Evolutionary conservation across 2,888 invertebrate species (phyloP).

Genomic region (Melinopterus prodromus): DNA sequence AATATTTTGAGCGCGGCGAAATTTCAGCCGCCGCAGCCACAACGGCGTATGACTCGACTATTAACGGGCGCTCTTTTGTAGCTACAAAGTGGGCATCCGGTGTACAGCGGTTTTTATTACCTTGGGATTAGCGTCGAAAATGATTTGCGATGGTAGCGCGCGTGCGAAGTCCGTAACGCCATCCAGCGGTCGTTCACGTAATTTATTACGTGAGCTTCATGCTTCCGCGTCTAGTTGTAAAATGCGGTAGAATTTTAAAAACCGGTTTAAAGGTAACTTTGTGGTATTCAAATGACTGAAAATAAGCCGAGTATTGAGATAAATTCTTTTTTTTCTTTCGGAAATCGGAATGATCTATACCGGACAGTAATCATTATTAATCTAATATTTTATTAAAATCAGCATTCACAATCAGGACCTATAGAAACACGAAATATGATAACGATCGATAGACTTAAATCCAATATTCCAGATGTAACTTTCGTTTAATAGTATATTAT

Average conservation of each 20-base stretch:
- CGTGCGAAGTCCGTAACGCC: not conserved
- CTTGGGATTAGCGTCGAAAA: conserved; percentile 4
- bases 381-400: too few relatives aligned
- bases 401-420: too few relatives aligned
- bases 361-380: too few relatives aligned
- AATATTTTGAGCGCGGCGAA: not conserved
- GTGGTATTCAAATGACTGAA: too few relatives aligned
- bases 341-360: too few relatives aligned
- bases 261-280: not conserved
- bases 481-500: too few relatives aligned
- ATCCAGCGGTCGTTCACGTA: not conserved
- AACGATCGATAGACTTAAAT: too few relatives aligned
- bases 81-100: not conserved
- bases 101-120: not conserved
- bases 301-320: too few relatives aligned
- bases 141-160: not conserved
- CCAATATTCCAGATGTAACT: too few relatives aligned
- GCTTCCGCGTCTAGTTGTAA: not conserved
- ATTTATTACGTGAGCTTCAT: not conserved
- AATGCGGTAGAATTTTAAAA: not conserved
- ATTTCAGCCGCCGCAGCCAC: not conserved
- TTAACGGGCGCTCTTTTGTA: not conserved
- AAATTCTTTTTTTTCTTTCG: too few relatives aligned
- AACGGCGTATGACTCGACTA: not conserved
- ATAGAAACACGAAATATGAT: too few relatives aligned